Evolutionary conservation across 1,140 invertebrate species (phyloP).

Genomic region (Antheraea pernyi): DNA sequence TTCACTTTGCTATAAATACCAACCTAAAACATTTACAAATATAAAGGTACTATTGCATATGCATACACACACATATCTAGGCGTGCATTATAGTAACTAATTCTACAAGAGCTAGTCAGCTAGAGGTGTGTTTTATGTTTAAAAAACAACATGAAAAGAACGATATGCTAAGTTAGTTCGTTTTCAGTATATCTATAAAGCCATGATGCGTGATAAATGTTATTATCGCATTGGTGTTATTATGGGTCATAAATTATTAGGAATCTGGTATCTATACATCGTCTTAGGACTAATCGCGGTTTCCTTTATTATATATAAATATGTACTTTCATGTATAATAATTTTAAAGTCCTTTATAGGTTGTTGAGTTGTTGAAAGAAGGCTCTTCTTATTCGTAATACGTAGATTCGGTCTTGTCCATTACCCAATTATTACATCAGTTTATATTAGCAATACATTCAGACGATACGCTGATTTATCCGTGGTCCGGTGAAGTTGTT

Average conservation of each 20-base stretch:
- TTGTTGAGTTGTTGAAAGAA: no score
- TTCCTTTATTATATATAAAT: background rate
- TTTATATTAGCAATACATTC: no score
- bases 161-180: background rate
- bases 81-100: background rate
- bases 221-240: background rate
- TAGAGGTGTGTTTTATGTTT: background rate
- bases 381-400: no score
- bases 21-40: conserved; percentile 1
- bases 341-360: no score
- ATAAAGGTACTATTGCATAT: background rate
- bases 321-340: background rate
- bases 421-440: no score
- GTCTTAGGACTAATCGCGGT: background rate
- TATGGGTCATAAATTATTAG: background rate
- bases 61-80: background rate
- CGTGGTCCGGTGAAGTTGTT: no score
- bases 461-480: no score
- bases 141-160: background rate
- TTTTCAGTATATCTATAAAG: background rate
- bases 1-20: background rate
- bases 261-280: background rate
- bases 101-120: background rate
- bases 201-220: background rate
- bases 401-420: no score